These are phyloP conservation scores for Gymnothorax javanicus DNA, from an alignment of 2,797 vertebrate genomes.

Conservation along the genomic window DNA sequence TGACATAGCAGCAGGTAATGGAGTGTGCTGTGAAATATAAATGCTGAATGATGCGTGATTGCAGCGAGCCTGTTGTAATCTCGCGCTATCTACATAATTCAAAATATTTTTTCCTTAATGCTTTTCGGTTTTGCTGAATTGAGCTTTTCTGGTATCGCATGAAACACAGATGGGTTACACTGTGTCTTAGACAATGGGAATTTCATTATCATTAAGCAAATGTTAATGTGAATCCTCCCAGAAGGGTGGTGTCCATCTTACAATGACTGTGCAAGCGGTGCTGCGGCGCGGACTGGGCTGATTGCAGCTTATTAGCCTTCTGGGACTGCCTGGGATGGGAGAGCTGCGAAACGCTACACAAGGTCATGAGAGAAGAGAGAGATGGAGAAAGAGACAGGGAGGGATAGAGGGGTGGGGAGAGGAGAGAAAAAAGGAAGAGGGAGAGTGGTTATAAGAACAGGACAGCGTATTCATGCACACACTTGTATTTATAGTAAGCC, in stretches of 20 bases:
- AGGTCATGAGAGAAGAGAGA: constrained; percentile 68
- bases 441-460: constrained; percentile 76
- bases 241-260: constrained; percentile 38
- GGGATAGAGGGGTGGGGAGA: constrained; percentile 45
- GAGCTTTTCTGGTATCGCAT: neutral
- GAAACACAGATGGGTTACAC: neutral
- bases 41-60: neutral
- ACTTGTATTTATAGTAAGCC: constrained; percentile 80
- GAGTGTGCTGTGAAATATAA: neutral
- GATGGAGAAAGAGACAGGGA: constrained; percentile 48
- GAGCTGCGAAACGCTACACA: constrained; percentile 61
- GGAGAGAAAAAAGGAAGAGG: constrained; percentile 42
- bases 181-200: neutral
- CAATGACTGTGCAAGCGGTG: constrained; percentile 37
- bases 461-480: constrained; percentile 80
- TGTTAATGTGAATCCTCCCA: neutral
- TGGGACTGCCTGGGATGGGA: constrained; percentile 26
- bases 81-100: neutral
- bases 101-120: neutral
- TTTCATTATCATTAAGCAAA: neutral
- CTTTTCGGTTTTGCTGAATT: neutral
- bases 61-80: neutral
- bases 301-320: constrained; percentile 45
- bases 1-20: neutral
- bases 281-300: constrained; percentile 25